Evolutionary conservation across 1,140 invertebrate species (phyloP).

Genomic region (Bombus pyrosoma): DNA sequence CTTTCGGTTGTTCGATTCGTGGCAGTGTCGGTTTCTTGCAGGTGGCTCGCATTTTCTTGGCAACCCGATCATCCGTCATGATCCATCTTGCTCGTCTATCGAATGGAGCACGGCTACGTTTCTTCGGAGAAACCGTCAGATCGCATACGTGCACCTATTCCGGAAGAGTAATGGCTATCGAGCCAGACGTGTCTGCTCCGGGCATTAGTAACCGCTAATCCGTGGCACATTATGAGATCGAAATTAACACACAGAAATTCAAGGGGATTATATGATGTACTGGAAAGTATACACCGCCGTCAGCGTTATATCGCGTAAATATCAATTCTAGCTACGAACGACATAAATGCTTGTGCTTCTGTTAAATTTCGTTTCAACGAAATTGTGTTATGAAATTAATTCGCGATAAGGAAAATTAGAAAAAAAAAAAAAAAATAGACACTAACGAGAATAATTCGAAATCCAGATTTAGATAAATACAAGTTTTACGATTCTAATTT

Average conservation of each 20-base stretch:
- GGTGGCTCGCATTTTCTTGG: conserved; percentile 9
- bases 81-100: conserved; percentile 67
- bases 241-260: conserved; percentile 28
- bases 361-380: neutral
- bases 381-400: neutral
- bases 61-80: conserved; percentile 67
- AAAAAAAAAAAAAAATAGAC: neutral
- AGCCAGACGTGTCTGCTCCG: neutral
- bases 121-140: conserved; percentile 7
- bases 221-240: neutral
- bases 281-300: neutral
- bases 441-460: neutral
- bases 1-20: conserved; percentile 31
- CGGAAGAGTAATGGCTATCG: conserved; percentile 29
- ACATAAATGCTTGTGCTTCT: neutral
- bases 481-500: neutral
- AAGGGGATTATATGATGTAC: neutral
- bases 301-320: neutral
- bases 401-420: neutral
- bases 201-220: conserved; percentile 15
- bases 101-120: conserved; percentile 28
- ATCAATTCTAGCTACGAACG: neutral
- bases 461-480: neutral
- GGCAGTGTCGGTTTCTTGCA: conserved; percentile 33
- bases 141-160: conserved; percentile 3